phyloP scores from a whole-genome alignment of 2,113 vertebrate genomes.

The Aleadryas rufinucha region DNA sequence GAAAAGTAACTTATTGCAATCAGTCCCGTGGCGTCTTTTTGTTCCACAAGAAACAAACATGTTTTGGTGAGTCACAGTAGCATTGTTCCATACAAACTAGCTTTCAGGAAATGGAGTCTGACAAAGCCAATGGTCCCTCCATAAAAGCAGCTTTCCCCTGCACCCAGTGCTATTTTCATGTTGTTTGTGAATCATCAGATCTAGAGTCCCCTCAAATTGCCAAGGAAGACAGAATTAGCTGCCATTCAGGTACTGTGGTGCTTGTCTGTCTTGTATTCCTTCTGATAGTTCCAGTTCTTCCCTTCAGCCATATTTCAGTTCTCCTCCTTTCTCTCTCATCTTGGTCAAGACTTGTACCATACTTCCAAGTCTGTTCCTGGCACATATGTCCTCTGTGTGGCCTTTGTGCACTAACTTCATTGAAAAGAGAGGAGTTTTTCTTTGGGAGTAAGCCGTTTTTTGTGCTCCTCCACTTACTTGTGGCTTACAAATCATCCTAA shows the following conservation, averaged over 20 bases:
- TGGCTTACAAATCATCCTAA: background rate
- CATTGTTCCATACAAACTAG: background rate
- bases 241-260: background rate
- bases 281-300: background rate
- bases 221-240: background rate
- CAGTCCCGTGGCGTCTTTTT: background rate
- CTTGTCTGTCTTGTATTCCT: background rate
- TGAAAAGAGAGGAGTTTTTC: background rate
- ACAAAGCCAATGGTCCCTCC: background rate
- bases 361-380: background rate
- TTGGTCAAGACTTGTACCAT: background rate
- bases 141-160: background rate
- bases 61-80: conserved; percentile 24
- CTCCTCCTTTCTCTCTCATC: background rate
- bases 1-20: background rate
- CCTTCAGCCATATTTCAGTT: background rate
- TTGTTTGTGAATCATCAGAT: background rate
- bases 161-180: background rate
- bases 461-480: background rate
- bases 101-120: conserved; percentile 6
- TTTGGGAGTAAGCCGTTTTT: background rate
- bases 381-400: background rate
- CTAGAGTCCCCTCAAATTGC: background rate
- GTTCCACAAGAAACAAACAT: background rate
- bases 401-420: background rate